Evolutionary conservation across 2,113 vertebrate genomes (phyloP).

Genomic region (Psephotus haematonotus): DNA sequence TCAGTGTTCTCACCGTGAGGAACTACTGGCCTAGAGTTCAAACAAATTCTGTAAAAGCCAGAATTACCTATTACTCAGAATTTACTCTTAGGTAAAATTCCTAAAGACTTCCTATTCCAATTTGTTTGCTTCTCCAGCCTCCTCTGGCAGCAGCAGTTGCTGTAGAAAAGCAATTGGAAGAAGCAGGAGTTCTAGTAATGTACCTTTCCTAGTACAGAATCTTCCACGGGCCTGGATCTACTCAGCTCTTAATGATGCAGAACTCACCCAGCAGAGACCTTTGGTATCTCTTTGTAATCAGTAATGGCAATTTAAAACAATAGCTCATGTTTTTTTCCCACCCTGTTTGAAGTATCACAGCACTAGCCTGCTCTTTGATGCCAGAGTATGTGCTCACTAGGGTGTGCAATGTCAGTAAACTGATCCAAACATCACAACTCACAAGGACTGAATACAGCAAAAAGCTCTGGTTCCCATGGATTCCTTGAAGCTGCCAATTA

Average conservation of each 20-base stretch:
- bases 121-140: background rate
- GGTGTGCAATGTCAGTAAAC: constrained; percentile 79
- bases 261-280: background rate
- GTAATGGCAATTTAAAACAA: constrained; percentile 75
- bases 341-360: constrained; percentile 69
- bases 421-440: constrained; percentile 69
- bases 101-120: background rate
- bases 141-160: background rate
- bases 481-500: constrained; percentile 50
- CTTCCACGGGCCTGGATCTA: background rate
- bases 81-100: background rate
- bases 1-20: background rate
- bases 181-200: background rate
- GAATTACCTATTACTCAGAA: background rate
- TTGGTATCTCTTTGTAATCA: constrained; percentile 74
- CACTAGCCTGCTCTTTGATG: constrained; percentile 69
- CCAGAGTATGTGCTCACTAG: constrained; percentile 69
- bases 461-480: background rate
- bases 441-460: constrained; percentile 35
- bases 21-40: background rate
- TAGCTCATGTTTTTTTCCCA: constrained; percentile 68
- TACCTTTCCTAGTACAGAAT: background rate
- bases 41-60: background rate
- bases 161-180: background rate
- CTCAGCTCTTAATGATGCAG: background rate